These are phyloP conservation scores for Aplysina aerophoba DNA, from an alignment of 37 sponge, comb jelly and placozoan genomes.

Conservation along the genomic window DNA sequence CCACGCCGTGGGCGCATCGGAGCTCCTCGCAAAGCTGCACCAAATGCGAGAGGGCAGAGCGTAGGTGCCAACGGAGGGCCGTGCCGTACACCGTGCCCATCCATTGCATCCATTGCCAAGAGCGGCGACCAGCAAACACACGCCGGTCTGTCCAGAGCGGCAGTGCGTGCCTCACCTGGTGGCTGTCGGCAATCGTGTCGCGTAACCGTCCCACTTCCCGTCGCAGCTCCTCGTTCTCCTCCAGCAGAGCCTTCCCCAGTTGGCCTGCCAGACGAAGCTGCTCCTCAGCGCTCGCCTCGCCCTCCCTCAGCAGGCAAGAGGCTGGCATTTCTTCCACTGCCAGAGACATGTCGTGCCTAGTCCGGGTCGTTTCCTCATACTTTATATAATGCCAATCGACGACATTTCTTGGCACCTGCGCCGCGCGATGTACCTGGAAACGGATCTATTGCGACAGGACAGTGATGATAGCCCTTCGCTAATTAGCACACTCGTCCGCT, in stretches of 20 bases:
- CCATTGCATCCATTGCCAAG: neutral
- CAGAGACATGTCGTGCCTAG: too few species aligned
- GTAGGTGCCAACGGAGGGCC: neutral
- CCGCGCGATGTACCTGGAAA: too few species aligned
- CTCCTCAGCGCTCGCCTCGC: neutral
- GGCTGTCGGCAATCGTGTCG: neutral
- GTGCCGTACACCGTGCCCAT: neutral
- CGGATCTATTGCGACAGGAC: too few species aligned
- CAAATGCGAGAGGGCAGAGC: neutral
- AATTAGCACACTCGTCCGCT: too few species aligned
- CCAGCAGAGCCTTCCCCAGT: conserved; percentile 31
- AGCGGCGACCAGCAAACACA: neutral
- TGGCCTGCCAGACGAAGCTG: conserved; percentile 30
- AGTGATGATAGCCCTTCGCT: too few species aligned
- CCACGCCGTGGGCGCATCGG: neutral
- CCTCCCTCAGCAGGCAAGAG: too few species aligned
- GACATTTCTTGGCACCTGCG: too few species aligned
- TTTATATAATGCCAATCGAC: too few species aligned
- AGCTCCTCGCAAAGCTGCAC: neutral
- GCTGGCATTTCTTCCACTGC: too few species aligned
- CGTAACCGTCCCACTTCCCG: neutral
- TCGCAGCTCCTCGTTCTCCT: conserved; percentile 28
- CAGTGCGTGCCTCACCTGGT: neutral
- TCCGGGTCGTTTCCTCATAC: too few species aligned
- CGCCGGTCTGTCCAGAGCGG: too few species aligned